A percentile compares a stretch with the other conserved stretches of the same genome.
phyloP scores from a whole-genome alignment of 2,797 vertebrate genomes.

The Coluber constrictor region DNA sequence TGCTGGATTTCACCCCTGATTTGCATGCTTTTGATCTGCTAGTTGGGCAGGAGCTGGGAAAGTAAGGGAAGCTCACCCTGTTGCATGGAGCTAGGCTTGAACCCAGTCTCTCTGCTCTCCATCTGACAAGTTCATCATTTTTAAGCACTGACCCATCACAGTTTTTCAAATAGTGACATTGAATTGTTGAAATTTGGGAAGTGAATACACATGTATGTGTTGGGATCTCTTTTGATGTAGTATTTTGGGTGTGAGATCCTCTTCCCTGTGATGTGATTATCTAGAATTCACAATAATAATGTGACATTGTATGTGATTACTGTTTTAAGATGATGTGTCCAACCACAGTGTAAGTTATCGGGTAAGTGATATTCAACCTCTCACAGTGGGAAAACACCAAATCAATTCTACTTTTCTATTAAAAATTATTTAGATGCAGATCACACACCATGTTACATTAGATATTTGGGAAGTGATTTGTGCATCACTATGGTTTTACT shows the following conservation, averaged over 20 bases:
- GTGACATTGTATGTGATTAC: background rate
- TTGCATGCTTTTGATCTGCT: background rate
- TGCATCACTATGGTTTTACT: background rate
- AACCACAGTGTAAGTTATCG: background rate
- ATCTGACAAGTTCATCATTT: background rate
- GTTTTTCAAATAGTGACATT: background rate
- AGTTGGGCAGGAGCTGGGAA: background rate
- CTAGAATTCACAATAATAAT: background rate
- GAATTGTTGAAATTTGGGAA: background rate
- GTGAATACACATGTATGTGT: rapidly evolving
- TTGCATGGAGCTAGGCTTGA: background rate
- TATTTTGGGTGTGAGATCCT: background rate
- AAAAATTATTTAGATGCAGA: background rate
- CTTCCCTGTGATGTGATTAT: background rate
- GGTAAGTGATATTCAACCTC: background rate
- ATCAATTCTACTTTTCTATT: background rate
- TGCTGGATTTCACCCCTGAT: too few relatives aligned
- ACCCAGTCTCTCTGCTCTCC: too few relatives aligned
- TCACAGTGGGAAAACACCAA: background rate
- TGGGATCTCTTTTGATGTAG: background rate
- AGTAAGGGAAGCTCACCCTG: background rate
- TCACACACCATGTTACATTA: background rate
- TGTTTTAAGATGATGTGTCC: background rate
- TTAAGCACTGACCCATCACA: background rate
- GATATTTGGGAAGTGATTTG: background rate